Evolutionary conservation across 1,140 invertebrate genomes (phyloP), one percentile per base, ranked within the genome.

Genomic region (Cylas formicarius): DNA sequence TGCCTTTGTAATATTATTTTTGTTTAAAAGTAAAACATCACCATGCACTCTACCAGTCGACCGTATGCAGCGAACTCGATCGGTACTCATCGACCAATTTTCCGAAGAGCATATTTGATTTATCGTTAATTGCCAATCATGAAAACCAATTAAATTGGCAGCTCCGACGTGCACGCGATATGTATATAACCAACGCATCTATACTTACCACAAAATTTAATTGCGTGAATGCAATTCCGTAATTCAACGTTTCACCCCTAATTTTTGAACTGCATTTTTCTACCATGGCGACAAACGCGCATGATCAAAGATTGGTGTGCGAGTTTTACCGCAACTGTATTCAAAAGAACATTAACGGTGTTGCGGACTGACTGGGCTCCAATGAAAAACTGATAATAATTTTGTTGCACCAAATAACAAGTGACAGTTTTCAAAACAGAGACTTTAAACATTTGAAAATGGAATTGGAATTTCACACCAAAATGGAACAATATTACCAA

Each of bases 401-500:
- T 38, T 5, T 24, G 0, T n/a, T 28, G 19, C 14, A 23, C 17
- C 16, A 23, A 14, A 17, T 16, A 2, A 24, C 13, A 10, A n/a
- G 9, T 17, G 2, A 3, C 17, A 20, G 17, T 14, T 28, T 13
- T 3, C 10, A 37, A 10, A 37, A 20, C 14, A 4, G 11, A 37
- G 19, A 8, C 13, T 9, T 3, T 21, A 17, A 16, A n/a, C 16
- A 26, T 11, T 16, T 24, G 3, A 44, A 39, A 27, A 44, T 42
- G 37, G 42, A 45, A 10, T 28, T 26, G 9, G 24, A 43, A 9
- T 37, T 56, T 27, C 43, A 39, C 18, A 41, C 19, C 14, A 53
- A 40, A 24, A 51, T 55, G 11, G 58, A 62, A 39, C 59, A 58
- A 38, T 63, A 64, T 47, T 64, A 66, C 32, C 41, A 59, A 33